Evolutionary conservation across 2,113 vertebrate species (phyloP).

Genomic region (Crotophaga sulcirostris): DNA sequence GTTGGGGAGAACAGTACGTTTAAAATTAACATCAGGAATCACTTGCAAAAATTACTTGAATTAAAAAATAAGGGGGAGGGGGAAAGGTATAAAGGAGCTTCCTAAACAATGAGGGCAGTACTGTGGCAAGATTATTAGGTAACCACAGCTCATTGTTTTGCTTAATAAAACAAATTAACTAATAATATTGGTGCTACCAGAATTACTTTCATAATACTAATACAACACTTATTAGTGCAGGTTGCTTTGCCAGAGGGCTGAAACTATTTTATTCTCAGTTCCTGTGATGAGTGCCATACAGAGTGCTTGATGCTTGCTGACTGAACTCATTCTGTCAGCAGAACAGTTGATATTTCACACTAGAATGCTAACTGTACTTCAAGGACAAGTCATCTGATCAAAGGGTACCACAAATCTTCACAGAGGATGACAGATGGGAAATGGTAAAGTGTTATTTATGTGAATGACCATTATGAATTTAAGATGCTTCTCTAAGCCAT

Average conservation of each 20-base stretch:
- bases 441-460: constrained; percentile 56
- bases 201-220: constrained; percentile 19
- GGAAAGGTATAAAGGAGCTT: background rate
- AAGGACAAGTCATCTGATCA: constrained; percentile 68
- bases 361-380: constrained; percentile 62
- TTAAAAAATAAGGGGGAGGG: background rate
- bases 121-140: background rate
- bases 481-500: constrained; percentile 55
- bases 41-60: background rate
- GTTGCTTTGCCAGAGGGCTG: background rate
- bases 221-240: background rate
- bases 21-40: background rate
- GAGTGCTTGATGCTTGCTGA: constrained; percentile 16
- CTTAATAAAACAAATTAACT: constrained; percentile 24
- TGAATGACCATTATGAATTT: constrained; percentile 53
- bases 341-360: constrained; percentile 44
- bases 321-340: constrained; percentile 64
- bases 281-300: background rate
- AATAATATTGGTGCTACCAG: background rate
- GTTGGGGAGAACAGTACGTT: background rate
- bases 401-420: constrained; percentile 67
- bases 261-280: background rate
- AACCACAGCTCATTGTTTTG: background rate
- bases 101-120: background rate
- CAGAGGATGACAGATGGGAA: constrained; percentile 53